Conservation (phyloP, 2,113 vertebrate genomes). For the Myodes glareolus region DNA sequence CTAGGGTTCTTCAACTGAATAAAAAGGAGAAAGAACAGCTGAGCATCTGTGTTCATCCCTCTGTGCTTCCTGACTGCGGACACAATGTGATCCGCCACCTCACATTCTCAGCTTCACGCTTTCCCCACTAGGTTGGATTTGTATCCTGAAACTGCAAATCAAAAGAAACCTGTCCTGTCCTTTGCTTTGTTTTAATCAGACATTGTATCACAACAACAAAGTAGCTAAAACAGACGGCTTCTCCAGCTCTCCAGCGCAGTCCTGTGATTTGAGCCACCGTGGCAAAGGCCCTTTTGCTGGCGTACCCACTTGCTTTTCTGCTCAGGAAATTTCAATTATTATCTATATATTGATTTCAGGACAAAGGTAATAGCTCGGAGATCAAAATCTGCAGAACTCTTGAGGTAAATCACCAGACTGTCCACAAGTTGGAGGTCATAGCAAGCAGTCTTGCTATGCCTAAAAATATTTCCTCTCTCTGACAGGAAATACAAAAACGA, state of each 20-base stretch:
- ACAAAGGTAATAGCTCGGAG: not conserved
- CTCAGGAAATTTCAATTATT: constrained; percentile 22
- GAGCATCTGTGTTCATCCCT: not conserved
- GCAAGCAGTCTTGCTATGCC: not conserved
- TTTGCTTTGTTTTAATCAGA: not conserved
- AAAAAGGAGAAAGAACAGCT: not conserved
- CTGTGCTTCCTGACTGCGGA: not conserved
- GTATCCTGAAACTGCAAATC: not conserved
- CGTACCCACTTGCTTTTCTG: not conserved
- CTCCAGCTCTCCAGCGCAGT: not conserved
- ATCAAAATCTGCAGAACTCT: constrained; percentile 13
- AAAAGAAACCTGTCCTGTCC: not conserved
- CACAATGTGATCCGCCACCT: not conserved
- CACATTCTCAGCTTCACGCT: not conserved
- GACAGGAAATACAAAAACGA: not conserved
- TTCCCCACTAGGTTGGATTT: not conserved
- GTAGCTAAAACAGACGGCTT: not conserved
- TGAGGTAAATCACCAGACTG: not conserved
- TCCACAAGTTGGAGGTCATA: not conserved
- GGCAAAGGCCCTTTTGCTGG: not conserved
- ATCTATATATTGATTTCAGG: not conserved
- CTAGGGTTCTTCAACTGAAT: not conserved
- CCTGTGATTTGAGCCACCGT: not conserved
- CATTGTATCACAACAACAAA: not conserved
- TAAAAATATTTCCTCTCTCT: not conserved